phyloP scores from a whole-genome alignment of 2,113 vertebrate genomes.

The Muscicapa adusta region DNA sequence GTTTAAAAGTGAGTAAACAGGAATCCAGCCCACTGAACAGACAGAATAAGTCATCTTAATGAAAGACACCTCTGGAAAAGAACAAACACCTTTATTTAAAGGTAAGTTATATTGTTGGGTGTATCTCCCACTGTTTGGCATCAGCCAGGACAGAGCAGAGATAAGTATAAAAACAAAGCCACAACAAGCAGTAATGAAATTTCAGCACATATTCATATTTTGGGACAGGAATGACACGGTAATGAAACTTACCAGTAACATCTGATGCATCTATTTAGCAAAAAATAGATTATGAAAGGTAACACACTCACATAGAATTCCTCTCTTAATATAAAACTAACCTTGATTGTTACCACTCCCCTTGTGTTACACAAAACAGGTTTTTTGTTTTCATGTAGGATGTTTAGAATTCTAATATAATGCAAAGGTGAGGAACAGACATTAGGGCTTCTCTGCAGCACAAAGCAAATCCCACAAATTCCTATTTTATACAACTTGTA shows the following conservation, averaged over 20 bases:
- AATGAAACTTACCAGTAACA: slow-evolving; percentile 59
- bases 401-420: background rate
- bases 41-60: background rate
- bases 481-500: background rate
- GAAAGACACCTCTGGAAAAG: background rate
- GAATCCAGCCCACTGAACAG: background rate
- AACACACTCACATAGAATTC: background rate
- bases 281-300: slow-evolving; percentile 22
- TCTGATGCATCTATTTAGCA: slow-evolving; percentile 4
- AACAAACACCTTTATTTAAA: slow-evolving; percentile 30
- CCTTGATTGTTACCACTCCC: background rate
- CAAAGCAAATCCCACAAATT: background rate
- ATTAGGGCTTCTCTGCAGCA: background rate
- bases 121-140: background rate
- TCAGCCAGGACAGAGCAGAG: background rate
- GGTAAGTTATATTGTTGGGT: background rate
- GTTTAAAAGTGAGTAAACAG: background rate
- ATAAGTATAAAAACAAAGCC: background rate
- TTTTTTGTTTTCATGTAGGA: background rate
- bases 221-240: background rate
- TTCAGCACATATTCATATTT: background rate
- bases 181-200: background rate
- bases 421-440: background rate
- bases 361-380: background rate
- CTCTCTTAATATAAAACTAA: background rate